Evolutionary conservation across 2,888 invertebrate genomes (phyloP).

Genomic region (Heliconius cydno): DNA sequence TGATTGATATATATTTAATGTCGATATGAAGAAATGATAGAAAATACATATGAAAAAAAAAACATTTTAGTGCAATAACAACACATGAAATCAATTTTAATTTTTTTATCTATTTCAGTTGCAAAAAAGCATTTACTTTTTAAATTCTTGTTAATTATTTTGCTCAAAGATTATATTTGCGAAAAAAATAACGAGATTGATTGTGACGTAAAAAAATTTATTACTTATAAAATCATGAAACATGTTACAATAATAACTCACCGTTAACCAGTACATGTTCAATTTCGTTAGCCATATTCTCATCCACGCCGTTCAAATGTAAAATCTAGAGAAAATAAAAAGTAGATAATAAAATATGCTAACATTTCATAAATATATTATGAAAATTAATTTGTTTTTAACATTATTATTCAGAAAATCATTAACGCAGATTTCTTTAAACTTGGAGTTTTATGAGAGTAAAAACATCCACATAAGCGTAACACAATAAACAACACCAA

Average conservation of each 20-base stretch:
- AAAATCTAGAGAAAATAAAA: conserved; percentile 85
- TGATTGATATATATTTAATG: background rate
- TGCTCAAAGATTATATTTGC: no score
- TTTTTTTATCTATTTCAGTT: no score
- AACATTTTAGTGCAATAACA: no score
- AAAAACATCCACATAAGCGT: background rate
- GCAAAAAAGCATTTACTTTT: no score
- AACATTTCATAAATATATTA: background rate
- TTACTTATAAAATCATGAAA: background rate
- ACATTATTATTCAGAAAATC: background rate
- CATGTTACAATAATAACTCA: conserved; percentile 49
- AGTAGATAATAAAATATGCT: background rate
- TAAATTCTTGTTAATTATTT: no score
- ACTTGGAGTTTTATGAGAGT: background rate
- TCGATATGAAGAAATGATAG: no score
- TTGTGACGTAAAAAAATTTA: no score
- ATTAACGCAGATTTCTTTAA: background rate
- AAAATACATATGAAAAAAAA: no score
- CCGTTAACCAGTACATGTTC: conserved; percentile 91
- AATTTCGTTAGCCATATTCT: conserved; percentile 94
- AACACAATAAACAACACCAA: background rate
- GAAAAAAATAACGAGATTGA: no score
- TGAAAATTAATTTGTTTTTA: no score
- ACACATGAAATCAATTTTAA: no score
- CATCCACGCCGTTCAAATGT: conserved; percentile 90